Evolutionary conservation across 2,888 invertebrate species (phyloP), one percentile per base, ranked within the genome.

Genomic region (Atherix ibis): DNA sequence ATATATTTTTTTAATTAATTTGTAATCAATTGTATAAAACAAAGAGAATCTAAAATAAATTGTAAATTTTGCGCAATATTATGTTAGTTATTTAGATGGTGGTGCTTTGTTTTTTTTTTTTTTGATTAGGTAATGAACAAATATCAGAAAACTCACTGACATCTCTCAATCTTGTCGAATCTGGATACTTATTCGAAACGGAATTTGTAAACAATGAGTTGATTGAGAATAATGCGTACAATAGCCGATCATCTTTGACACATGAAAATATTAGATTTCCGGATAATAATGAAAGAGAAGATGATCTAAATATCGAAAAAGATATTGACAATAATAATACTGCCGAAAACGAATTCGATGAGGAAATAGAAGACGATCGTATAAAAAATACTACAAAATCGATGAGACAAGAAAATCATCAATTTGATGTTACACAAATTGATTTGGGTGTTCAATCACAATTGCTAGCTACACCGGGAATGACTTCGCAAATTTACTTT

Each of bases 401-500:
- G n/a, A 19, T 14, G n/a, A 29, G 34, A 24, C 34, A 29, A n/a
- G 29, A 34, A 22, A 24, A 34, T n/a, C n/a, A n/a, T n/a, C n/a
- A n/a, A n/a, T n/a, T n/a, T n/a, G n/a, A n/a, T n/a, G 10, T 8
- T 22, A 22, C 10, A 3, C 58, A 54, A 43, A 58, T 68, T 12
- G 65, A 68, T 37, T 51, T 67, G 26, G 63, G 59, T 26, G 43
- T 56, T 4, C 63, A 63, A 30, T 67, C 68, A 0, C 59, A 66
- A 47, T 42, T 68, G 3, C 46, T 64, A 6, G 48, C 58, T 3
- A 50, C 52, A 4, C 56, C 63, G 1, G 62, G 60, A 1, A 49
- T 49, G 44, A 38, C 51, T 1, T 39, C 39, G 18, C 49, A 52
- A 27, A 48, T 83, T n/a, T 66, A 71, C 39, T 82, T 78, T 47